phyloP scores from a whole-genome alignment of 37 sponge, comb jelly and placozoan genomes.

The Geodia barretti region DNA sequence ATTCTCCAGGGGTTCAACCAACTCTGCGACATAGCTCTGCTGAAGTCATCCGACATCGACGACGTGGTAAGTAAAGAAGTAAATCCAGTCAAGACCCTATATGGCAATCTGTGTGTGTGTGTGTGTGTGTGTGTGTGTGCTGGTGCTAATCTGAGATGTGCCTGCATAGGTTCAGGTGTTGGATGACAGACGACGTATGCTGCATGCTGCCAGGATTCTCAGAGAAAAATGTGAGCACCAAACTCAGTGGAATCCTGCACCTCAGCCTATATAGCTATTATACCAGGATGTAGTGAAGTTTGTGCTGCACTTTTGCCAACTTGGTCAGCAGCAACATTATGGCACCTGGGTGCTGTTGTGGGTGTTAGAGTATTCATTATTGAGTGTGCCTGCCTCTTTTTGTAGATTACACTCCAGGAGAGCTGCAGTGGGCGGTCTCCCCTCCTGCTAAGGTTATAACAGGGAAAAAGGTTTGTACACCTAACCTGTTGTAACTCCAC shows the following conservation, averaged over 20 bases:
- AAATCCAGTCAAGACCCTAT: not conserved
- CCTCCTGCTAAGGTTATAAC: conserved; percentile 27
- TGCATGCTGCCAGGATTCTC: conserved; percentile 15
- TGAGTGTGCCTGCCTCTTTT: not conserved
- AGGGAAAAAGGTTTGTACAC: conserved; percentile 19
- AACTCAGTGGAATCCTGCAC: not conserved
- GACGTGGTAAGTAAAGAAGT: conserved; percentile 16
- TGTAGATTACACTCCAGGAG: conserved; percentile 28
- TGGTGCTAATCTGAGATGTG: no score
- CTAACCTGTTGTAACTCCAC: not conserved
- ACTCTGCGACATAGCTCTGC: conserved; percentile 66
- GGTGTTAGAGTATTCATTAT: no score
- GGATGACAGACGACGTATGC: not conserved
- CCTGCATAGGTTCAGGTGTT: not conserved
- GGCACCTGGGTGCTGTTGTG: no score
- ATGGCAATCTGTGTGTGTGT: not conserved
- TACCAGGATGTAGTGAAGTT: no score
- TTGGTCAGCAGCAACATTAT: no score
- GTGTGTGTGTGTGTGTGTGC: no score
- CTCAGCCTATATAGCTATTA: not conserved
- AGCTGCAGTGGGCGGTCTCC: conserved; percentile 51
- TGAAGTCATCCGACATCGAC: conserved; percentile 33
- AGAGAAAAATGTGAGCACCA: conserved; percentile 33
- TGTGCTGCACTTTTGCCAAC: no score
- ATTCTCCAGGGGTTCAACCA: conserved; percentile 83